These are phyloP conservation scores for Scaeva pyrastri DNA, from an alignment of 2,888 invertebrate species.

Conservation along the genomic window DNA sequence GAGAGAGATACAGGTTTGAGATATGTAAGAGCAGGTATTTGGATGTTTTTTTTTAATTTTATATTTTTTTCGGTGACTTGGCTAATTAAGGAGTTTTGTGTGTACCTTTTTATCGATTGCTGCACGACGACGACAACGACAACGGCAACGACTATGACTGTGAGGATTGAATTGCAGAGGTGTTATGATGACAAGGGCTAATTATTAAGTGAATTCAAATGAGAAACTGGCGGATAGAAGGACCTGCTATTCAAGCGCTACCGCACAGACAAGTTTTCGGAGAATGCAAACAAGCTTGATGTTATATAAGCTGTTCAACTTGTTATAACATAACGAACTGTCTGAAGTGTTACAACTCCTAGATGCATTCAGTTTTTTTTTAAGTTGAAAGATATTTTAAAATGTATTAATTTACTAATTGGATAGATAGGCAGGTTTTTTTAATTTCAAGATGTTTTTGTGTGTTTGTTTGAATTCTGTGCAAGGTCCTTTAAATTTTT, in stretches of 20 bases:
- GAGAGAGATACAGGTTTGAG: conserved; percentile 51
- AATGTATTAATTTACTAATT: conserved; percentile 15
- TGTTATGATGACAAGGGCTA: conserved; percentile 57
- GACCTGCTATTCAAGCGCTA: conserved; percentile 43
- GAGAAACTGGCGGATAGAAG: conserved; percentile 51
- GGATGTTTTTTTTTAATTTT: conserved; percentile 24
- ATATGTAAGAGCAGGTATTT: conserved; percentile 5
- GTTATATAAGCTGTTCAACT: conserved; percentile 36
- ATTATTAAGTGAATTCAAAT: conserved; percentile 62
- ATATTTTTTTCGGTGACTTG: conserved; percentile 35
- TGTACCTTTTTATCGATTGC: conserved; percentile 47
- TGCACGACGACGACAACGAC: conserved; percentile 3
- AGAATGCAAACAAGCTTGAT: conserved; percentile 41
- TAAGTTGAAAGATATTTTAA: background rate
- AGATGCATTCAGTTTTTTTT: background rate
- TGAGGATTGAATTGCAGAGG: conserved; percentile 41
- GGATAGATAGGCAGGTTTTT: conserved; percentile 21
- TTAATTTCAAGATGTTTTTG: background rate
- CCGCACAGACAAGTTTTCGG: conserved; percentile 31
- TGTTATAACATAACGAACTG: conserved; percentile 40
- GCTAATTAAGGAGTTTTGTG: conserved; percentile 70
- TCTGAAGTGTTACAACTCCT: conserved; percentile 51
- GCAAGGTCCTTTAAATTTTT: background rate
- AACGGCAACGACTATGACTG: background rate
- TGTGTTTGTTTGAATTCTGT: background rate